Base-by-base conservation (phyloP, 2,888 invertebrate genomes). In the Marasmarcha lunaedactyla region DNA sequence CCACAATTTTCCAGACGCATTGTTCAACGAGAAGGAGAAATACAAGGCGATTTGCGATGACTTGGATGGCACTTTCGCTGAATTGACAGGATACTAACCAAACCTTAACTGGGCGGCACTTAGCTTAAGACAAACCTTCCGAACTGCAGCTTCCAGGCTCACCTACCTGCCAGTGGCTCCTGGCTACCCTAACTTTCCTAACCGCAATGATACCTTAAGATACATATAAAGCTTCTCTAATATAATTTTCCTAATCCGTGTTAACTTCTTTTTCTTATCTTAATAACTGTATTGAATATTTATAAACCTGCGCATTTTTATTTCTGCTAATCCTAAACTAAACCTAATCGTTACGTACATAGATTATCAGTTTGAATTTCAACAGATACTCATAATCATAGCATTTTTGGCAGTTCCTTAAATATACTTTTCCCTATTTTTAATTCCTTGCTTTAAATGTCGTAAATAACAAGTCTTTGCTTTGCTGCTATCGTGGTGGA, bases 21-120 rank as follows among this genome's bases (percentile, higher is more conserved):
- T 93, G 83, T 91, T 91, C 87, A 88, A 87, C 85, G 88, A 90
- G 85, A 94, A 94, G 89, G 93, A 94, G 88, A 92, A 93, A 87
- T 94, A 95, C 93, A 97, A 96, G 91, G 89, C 92, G 85, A 95
- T 96, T 89, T 94, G 94, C 88, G 96, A 96, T 87, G 96, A 96
- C 88, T 88, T 97, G 90, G 96, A 97, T 87, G 90, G 91, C 86
- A 96, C 96, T 84, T 95, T 95, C 89, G 93, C 95, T 78, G 96
- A 97, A 87, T 90, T 96, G 86, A 95, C 95, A 84, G 95, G 94
- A 89, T 95, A 95, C 90, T 95, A 94, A 92, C 85, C 45, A 36
- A 57, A 63, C 74, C 65, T 62, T 54, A 55, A 3, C 30, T 30
- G 2, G 2, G 9, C 50, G 59, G 65, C 60, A 66, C 60, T 58